A percentile compares a stretch with the other conserved stretches of the same genome.
These are phyloP conservation scores for Proteles cristata DNA, from an alignment of 2,113 vertebrate genomes.

Conservation along the genomic window DNA sequence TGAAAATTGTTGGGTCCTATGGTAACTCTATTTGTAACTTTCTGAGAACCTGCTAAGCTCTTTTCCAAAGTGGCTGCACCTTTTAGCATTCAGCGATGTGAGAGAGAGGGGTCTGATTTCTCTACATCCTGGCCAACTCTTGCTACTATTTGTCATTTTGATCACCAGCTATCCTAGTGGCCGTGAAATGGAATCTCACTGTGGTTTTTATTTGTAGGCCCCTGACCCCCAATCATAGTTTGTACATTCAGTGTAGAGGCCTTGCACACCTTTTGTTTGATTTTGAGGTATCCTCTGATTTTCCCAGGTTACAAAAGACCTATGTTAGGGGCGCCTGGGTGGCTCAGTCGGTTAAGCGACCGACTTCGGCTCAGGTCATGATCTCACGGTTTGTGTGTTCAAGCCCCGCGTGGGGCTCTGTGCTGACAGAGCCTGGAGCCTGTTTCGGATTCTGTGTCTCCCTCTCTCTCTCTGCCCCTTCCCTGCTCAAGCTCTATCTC, in stretches of 20 bases:
- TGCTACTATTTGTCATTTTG: background rate
- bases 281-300: background rate
- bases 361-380: no score
- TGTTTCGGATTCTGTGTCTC: no score
- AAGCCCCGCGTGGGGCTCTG: no score
- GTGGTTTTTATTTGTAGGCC: background rate
- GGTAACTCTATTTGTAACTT: background rate
- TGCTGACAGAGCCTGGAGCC: no score
- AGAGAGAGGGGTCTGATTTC: background rate
- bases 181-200: background rate
- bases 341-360: no score
- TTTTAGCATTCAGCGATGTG: background rate
- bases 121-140: background rate
- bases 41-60: background rate
- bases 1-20: background rate
- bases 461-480: no score
- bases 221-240: background rate
- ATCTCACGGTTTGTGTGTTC: no score
- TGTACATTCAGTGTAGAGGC: background rate
- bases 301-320: background rate
- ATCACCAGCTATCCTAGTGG: rapidly evolving
- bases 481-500: no score
- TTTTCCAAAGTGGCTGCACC: background rate
- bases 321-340: no score
- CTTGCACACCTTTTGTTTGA: background rate